Evolutionary conservation across 2,113 vertebrate genomes (phyloP).

Genomic region (Siphamia tubifer): DNA sequence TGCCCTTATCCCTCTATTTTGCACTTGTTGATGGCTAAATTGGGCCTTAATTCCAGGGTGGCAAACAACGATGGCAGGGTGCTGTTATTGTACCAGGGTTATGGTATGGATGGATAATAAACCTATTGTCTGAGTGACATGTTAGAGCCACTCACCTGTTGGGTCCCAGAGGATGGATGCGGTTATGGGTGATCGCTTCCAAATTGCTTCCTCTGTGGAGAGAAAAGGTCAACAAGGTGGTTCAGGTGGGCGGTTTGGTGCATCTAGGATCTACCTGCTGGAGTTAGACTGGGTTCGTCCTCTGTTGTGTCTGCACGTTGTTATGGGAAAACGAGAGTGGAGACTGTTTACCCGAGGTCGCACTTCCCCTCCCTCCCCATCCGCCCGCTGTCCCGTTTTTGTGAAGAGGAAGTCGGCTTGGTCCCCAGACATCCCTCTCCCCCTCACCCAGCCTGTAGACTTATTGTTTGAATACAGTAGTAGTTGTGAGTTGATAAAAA

Average conservation of each 20-base stretch:
- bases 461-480: conserved; percentile 72
- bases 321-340: conserved; percentile 45
- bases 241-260: conserved; percentile 33
- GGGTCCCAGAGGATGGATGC: conserved; percentile 40
- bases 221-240: conserved; percentile 41
- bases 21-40: conserved; percentile 78
- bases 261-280: conserved; percentile 34
- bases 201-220: conserved; percentile 62
- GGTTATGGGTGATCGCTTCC: conserved; percentile 62
- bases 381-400: conserved; percentile 35
- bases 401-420: conserved; percentile 62
- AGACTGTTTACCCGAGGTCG: conserved; percentile 64
- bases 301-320: conserved; percentile 59
- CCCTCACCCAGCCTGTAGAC: conserved; percentile 29
- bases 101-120: conserved; percentile 66
- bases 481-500: conserved; percentile 53
- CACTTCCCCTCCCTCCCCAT: conserved; percentile 56
- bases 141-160: conserved; percentile 68
- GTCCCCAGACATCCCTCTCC: conserved; percentile 53
- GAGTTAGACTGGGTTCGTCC: not conserved
- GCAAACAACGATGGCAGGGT: conserved; percentile 62
- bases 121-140: conserved; percentile 66
- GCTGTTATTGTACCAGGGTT: conserved; percentile 50
- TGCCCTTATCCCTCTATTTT: conserved; percentile 41
- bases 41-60: conserved; percentile 62